Conservation (phyloP, 2,113 vertebrate genomes). For the Eudyptes chrysolophus region DNA sequence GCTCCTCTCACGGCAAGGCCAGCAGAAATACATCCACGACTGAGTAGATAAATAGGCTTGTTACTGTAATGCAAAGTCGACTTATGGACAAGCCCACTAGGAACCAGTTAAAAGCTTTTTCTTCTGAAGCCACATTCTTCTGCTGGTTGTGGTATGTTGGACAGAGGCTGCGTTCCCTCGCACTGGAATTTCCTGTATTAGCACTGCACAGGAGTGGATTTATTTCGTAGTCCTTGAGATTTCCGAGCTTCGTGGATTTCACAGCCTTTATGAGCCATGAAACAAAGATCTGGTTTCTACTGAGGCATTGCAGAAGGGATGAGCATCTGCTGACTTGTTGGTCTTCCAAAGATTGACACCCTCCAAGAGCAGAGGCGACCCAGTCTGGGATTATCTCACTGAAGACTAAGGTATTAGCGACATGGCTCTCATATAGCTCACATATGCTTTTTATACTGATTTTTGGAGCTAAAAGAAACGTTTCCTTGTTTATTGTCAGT, state of each 20-base stretch:
- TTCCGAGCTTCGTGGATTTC: conserved; percentile 10
- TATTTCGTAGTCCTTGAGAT: conserved; percentile 30
- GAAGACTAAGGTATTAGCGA: background rate
- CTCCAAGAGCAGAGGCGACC: background rate
- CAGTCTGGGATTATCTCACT: background rate
- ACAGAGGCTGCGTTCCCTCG: conserved; percentile 18
- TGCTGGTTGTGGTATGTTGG: conserved; percentile 32
- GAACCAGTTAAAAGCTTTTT: background rate
- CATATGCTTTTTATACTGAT: background rate
- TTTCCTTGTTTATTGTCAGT: background rate
- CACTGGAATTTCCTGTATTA: conserved; percentile 60
- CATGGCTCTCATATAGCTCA: background rate
- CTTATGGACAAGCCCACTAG: background rate
- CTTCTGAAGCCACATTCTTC: conserved; percentile 29
- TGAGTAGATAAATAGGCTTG: background rate
- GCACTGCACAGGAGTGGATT: conserved; percentile 20
- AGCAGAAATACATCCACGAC: background rate
- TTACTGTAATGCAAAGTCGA: background rate
- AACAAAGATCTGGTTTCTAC: conserved; percentile 1
- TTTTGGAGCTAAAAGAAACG: background rate
- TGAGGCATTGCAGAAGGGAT: background rate
- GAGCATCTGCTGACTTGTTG: background rate
- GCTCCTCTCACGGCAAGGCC: background rate
- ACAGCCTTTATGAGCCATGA: background rate
- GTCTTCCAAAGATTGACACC: background rate